Evolutionary conservation across 2,888 invertebrate genomes (phyloP).

Genomic region (Torymus texanus): DNA sequence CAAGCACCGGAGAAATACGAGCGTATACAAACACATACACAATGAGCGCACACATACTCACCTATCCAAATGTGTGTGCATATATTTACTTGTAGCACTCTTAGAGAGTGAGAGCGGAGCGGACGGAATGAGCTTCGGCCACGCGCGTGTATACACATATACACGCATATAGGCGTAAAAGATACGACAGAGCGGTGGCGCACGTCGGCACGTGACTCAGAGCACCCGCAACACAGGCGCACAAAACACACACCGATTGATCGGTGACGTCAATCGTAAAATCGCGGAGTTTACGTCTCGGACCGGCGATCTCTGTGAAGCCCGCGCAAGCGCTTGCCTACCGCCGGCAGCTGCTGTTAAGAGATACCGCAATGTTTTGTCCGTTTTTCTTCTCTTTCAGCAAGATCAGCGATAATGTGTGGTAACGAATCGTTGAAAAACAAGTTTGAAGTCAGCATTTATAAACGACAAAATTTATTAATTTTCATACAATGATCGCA

Average conservation of each 20-base stretch:
- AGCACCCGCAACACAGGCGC: not conserved
- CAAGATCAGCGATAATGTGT: not conserved
- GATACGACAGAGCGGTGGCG: not conserved
- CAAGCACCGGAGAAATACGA: too few species aligned
- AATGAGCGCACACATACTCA: too few species aligned
- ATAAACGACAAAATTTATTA: slow-evolving; percentile 55
- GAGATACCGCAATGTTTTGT: not conserved
- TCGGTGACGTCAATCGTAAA: slow-evolving; percentile 40
- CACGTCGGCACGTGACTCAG: slow-evolving; percentile 23
- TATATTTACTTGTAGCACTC: too few species aligned
- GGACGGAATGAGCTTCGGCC: too few species aligned
- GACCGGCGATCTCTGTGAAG: not conserved
- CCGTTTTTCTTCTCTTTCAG: not conserved
- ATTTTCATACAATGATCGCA: slow-evolving; percentile 52
- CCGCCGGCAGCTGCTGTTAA: too few species aligned
- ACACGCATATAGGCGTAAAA: not conserved
- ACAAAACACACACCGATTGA: slow-evolving; percentile 28
- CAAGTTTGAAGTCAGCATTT: slow-evolving; percentile 29
- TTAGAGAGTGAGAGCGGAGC: too few species aligned
- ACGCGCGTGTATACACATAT: not conserved
- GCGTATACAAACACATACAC: too few species aligned
- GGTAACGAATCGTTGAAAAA: slow-evolving; percentile 11
- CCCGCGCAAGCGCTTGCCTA: not conserved
- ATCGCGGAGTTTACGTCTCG: slow-evolving; percentile 22
- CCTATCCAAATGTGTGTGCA: too few species aligned